Percentiles rank a stretch among this genome's conserved stretches.
These are phyloP conservation scores for Nephrocerus scutellatus DNA, from an alignment of 2,888 invertebrate species.

Conservation along the genomic window DNA sequence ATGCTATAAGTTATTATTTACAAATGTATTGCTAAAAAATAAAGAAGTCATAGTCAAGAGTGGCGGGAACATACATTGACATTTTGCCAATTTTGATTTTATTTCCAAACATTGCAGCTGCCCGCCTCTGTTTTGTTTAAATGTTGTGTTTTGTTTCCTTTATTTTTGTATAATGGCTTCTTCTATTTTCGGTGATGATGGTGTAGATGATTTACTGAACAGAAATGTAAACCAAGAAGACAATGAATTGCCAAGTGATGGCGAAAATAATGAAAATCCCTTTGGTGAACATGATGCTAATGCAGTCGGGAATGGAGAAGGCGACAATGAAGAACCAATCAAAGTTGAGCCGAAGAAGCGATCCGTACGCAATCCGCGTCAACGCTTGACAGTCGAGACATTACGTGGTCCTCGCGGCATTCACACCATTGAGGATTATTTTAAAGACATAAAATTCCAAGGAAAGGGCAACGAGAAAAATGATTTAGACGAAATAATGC, in stretches of 20 bases:
- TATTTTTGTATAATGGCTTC: too few relatives aligned
- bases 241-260: constrained; percentile 50
- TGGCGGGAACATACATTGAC: too few relatives aligned
- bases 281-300: constrained; percentile 43
- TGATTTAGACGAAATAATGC: constrained; percentile 73
- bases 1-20: too few relatives aligned
- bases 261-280: constrained; percentile 45
- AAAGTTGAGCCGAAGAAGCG: constrained; percentile 52
- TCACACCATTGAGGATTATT: constrained; percentile 69
- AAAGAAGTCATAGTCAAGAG: too few relatives aligned
- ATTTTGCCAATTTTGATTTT: too few relatives aligned
- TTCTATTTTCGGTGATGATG: constrained; percentile 37
- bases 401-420: constrained; percentile 72
- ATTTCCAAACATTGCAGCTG: too few relatives aligned
- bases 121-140: too few relatives aligned
- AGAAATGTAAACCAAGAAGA: constrained; percentile 31
- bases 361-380: constrained; percentile 58
- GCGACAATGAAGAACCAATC: constrained; percentile 45
- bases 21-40: too few relatives aligned
- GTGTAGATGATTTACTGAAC: constrained; percentile 37
- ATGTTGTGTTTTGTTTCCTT: too few relatives aligned
- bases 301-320: constrained; percentile 42
- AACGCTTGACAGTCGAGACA: constrained; percentile 61
- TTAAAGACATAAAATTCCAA: constrained; percentile 72
- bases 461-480: constrained; percentile 73